Conservation (phyloP, 2,888 invertebrate species). For the Melanostoma scalare region DNA sequence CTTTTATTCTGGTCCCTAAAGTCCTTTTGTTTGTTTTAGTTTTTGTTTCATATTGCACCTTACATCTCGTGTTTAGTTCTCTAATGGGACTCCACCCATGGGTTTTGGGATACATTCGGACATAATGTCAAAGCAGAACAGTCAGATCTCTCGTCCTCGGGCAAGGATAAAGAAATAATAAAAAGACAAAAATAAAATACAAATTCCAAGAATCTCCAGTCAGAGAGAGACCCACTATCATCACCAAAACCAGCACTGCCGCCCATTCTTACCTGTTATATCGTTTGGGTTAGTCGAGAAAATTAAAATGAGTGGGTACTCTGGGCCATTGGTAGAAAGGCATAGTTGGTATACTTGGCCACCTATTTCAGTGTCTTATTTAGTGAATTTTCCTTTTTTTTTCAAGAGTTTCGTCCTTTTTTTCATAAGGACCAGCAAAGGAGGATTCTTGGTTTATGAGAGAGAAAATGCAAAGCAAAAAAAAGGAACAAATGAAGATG, state of each 20-base stretch:
- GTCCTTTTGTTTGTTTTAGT: slow-evolving; percentile 17
- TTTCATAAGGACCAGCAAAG: neutral
- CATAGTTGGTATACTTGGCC: slow-evolving; percentile 15
- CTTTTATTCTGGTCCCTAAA: slow-evolving; percentile 22
- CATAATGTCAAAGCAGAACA: slow-evolving; percentile 54
- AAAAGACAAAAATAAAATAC: slow-evolving; percentile 35
- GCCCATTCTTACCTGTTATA: slow-evolving; percentile 10
- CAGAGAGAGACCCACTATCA: neutral
- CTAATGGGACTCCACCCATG: slow-evolving; percentile 19
- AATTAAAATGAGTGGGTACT: slow-evolving; percentile 51
- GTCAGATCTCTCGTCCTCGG: slow-evolving; percentile 14
- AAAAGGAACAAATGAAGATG: neutral
- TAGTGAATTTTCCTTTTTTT: neutral
- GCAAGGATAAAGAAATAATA: slow-evolving; percentile 45
- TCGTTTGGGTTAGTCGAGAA: slow-evolving; percentile 11
- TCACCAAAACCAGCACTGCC: too few species aligned
- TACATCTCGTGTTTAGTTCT: slow-evolving; percentile 41
- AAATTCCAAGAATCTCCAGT: slow-evolving; percentile 38
- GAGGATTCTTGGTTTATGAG: neutral
- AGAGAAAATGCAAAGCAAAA: slow-evolving; percentile 5
- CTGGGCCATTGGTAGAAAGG: neutral
- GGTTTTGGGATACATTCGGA: slow-evolving; percentile 56
- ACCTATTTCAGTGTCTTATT: slow-evolving; percentile 32
- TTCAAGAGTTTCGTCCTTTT: neutral
- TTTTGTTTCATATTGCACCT: slow-evolving; percentile 37